phyloP scores from a whole-genome alignment of 2,888 invertebrate genomes.

The Meganola albula region DNA sequence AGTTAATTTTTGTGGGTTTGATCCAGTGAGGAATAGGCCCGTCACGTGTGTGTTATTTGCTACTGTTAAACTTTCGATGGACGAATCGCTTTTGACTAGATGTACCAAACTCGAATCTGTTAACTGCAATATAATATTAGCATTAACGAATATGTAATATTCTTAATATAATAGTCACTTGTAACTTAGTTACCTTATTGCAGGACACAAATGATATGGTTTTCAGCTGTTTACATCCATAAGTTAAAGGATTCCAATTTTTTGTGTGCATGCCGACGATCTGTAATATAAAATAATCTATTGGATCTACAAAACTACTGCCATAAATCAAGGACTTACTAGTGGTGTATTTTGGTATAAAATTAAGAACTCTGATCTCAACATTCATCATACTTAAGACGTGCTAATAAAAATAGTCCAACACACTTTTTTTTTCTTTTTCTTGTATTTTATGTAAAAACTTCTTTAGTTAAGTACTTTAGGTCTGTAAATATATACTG shows the following conservation, averaged over 20 bases:
- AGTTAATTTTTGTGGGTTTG: slow-evolving; percentile 41
- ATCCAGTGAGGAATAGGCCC: slow-evolving; percentile 56
- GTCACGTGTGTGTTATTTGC: slow-evolving; percentile 64
- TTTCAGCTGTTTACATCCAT: slow-evolving; percentile 69
- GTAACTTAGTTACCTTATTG: slow-evolving; percentile 47
- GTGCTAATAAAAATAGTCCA: no score
- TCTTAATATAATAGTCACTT: not conserved
- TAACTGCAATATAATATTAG: slow-evolving; percentile 44
- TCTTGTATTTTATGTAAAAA: no score
- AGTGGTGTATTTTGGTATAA: no score
- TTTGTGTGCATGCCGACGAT: slow-evolving; percentile 68
- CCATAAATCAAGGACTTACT: no score
- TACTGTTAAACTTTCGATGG: slow-evolving; percentile 50
- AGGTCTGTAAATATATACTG: no score
- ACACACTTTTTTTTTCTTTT: no score
- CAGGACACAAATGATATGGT: slow-evolving; percentile 67
- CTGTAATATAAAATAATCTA: slow-evolving; percentile 42
- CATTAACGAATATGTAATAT: no score
- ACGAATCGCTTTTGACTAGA: slow-evolving; percentile 53
- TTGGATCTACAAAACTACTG: no score
- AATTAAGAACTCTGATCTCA: no score
- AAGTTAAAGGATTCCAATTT: slow-evolving; percentile 70
- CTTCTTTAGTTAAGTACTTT: no score
- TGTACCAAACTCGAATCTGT: slow-evolving; percentile 62
- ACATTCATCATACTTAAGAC: no score